Base-by-base conservation (phyloP, 2,797 vertebrate genomes). In the Momotus momota region DNA sequence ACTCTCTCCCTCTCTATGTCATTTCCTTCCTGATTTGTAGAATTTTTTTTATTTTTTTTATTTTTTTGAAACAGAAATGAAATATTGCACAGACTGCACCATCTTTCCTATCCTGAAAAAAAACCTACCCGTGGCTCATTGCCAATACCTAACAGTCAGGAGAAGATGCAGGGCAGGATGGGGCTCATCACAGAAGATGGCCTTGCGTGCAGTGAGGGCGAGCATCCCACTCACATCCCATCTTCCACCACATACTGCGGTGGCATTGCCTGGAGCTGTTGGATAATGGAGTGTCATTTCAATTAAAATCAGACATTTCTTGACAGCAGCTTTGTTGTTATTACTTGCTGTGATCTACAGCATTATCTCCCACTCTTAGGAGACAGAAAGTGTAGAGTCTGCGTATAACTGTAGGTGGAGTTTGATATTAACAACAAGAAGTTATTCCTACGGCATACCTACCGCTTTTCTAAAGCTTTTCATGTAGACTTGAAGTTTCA, bases 211-310 rank as follows among this genome's bases (percentile, higher is more conserved):
- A 26, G n/a, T 14, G 57, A 51, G 35, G 19, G 38, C 0, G 1
- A 12, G 46, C 22, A 38, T 46, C 33, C 40, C 60, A 12, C 48
- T 48, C 31, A 6, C 43, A 8, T 13, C 62, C 64, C 20, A 7
- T 52, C 49, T 94, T 58, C 52, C 31, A 41, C 0, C 21, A 38
- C 0, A 1, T 61, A 2, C 40, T 48, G 7, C 0, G 0, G 33
- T 22, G 6, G 40, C 10, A 7, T 61, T 80, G 48, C 49, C 60
- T 62, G 21, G 33, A 58, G 83, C 22, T 71, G 17, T 57, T 27
- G 69, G 33, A 40, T 57, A 31, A 54, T n/a, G 13, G 31, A 67
- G 25, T 25, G 12, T 58, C 25, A 40, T 58, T 81, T 81, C 54
- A 75, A 22, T 84, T 87, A 67, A 87, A 87, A 57, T 25, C 64